Evolutionary conservation across 1,140 invertebrate species (phyloP).

Genomic region (Drosophila ironensis): DNA sequence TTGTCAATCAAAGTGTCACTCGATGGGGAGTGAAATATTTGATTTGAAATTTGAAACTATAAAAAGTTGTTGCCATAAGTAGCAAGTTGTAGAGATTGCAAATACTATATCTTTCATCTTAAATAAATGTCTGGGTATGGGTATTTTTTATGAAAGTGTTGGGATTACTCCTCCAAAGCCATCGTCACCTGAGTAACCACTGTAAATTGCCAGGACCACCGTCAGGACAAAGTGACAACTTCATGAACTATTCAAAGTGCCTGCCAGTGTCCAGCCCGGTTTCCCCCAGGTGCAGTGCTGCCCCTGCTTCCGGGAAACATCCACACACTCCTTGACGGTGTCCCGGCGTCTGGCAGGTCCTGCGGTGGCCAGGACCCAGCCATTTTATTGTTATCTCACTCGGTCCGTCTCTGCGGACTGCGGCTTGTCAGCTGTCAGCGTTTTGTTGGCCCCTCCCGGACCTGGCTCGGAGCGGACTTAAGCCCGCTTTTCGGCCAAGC

Average conservation of each 20-base stretch:
- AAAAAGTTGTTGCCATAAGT: too few relatives aligned
- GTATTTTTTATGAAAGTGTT: too few relatives aligned
- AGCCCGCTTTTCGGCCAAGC: conserved; percentile 11
- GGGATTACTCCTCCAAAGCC: too few relatives aligned
- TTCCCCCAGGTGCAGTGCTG: conserved; percentile 14
- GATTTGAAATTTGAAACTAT: background rate
- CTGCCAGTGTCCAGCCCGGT: conserved; percentile 3
- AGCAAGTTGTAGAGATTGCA: too few relatives aligned
- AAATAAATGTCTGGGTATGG: too few relatives aligned
- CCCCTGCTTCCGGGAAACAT: background rate
- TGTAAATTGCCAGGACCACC: conserved; percentile 7
- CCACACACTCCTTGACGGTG: background rate
- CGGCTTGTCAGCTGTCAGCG: conserved; percentile 71
- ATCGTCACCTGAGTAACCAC: conserved; percentile 10
- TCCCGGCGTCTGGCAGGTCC: conserved; percentile 39
- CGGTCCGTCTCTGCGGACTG: conserved; percentile 28
- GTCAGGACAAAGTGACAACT: conserved; percentile 66
- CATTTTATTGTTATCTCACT: conserved; percentile 13
- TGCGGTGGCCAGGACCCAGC: conserved; percentile 43
- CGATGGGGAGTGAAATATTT: conserved; percentile 15
- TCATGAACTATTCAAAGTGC: conserved; percentile 71
- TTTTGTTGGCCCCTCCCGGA: conserved; percentile 57
- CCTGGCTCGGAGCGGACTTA: conserved; percentile 40
- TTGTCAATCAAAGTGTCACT: conserved; percentile 47
- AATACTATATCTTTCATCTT: too few relatives aligned